These are phyloP conservation scores for Quadriops clusia DNA, from an alignment of 2,888 invertebrate genomes.

Conservation along the genomic window DNA sequence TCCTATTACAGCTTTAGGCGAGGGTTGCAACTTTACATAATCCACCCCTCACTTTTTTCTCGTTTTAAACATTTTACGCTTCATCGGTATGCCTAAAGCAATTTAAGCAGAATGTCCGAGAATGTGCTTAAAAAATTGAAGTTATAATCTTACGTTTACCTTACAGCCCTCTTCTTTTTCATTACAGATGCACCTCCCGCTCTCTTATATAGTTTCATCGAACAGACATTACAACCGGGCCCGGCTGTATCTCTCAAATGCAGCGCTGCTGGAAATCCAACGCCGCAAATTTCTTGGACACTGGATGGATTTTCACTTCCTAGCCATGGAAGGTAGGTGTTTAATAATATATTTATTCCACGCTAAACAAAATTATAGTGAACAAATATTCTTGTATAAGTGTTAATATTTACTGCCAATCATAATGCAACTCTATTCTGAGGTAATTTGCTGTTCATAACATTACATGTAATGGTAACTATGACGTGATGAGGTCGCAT, in stretches of 20 bases:
- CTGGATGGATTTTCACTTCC: constrained; percentile 62
- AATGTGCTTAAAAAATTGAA: too few relatives aligned
- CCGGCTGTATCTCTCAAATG: constrained; percentile 69
- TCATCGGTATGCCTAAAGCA: too few relatives aligned
- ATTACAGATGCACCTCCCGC: constrained; percentile 61
- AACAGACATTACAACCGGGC: constrained; percentile 66
- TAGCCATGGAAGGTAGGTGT: constrained; percentile 38
- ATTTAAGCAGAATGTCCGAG: too few relatives aligned
- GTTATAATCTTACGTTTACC: constrained; percentile 2
- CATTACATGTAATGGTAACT: too few relatives aligned
- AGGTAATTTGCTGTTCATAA: not conserved
- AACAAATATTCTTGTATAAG: constrained; percentile 1
- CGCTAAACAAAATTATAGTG: constrained; percentile 1
- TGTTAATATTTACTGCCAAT: not conserved
- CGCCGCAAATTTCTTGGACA: constrained; percentile 65
- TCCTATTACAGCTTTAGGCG: too few relatives aligned
- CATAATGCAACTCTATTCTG: not conserved
- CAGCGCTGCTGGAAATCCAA: constrained; percentile 63
- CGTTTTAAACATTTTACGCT: too few relatives aligned
- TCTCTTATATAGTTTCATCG: constrained; percentile 63
- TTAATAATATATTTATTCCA: constrained; percentile 3
- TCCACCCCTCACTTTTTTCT: too few relatives aligned
- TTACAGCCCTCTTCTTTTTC: constrained; percentile 12
- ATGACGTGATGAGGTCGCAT: too few relatives aligned
- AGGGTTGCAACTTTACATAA: too few relatives aligned